Percentiles rank a stretch among this genome's conserved stretches.
Evolutionary conservation across 2,888 invertebrate species (phyloP).

Genomic region (Latheticus oryzae): DNA sequence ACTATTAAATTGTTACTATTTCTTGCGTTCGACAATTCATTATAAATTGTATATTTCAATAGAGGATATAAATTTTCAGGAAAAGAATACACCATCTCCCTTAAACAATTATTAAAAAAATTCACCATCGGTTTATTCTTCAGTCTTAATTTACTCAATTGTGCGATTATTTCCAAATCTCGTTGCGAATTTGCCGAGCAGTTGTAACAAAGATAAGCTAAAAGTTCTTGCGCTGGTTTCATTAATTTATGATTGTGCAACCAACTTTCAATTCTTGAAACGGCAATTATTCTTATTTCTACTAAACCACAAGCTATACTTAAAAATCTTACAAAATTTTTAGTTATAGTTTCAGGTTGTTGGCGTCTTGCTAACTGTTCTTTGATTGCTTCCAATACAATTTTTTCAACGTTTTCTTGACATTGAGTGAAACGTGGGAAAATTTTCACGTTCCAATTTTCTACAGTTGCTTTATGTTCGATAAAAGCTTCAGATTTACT

Average conservation of each 20-base stretch:
- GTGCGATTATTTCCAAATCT: slow-evolving; percentile 78
- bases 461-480: slow-evolving; percentile 63
- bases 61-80: slow-evolving; percentile 86
- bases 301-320: slow-evolving; percentile 87
- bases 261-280: slow-evolving; percentile 90
- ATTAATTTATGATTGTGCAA: slow-evolving; percentile 95
- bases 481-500: slow-evolving; percentile 62
- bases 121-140: slow-evolving; percentile 94
- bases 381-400: slow-evolving; percentile 87
- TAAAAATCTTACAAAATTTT: slow-evolving; percentile 88
- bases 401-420: slow-evolving; percentile 79
- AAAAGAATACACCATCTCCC: slow-evolving; percentile 89
- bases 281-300: slow-evolving; percentile 84
- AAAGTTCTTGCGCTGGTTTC: slow-evolving; percentile 90
- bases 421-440: slow-evolving; percentile 72
- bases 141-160: slow-evolving; percentile 88
- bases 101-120: slow-evolving; percentile 87
- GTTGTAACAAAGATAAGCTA: slow-evolving; percentile 92
- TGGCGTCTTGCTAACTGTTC: slow-evolving; percentile 89
- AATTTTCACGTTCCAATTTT: slow-evolving; percentile 66
- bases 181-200: slow-evolving; percentile 77
- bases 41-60: slow-evolving; percentile 92
- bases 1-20: slow-evolving; percentile 97
- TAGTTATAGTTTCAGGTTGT: slow-evolving; percentile 87
- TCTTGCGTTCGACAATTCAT: slow-evolving; percentile 91